phyloP scores from a whole-genome alignment of 2,113 vertebrate species.

The Microcebus murinus region DNA sequence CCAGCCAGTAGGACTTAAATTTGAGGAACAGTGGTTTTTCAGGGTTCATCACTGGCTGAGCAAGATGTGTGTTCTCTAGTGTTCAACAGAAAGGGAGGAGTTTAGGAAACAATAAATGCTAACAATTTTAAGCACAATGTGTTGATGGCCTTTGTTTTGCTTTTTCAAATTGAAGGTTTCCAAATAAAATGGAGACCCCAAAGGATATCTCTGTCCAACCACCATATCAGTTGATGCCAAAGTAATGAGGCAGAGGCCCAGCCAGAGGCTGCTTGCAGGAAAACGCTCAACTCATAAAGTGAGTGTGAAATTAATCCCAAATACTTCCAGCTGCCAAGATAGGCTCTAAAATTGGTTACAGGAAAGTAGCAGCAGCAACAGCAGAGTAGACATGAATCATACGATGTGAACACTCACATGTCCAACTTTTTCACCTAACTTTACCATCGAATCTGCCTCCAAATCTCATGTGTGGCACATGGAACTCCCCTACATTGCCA shows the following conservation, averaged over 20 bases:
- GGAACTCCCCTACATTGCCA: background rate
- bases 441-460: background rate
- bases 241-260: conserved; percentile 89
- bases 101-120: conserved; percentile 77
- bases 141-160: conserved; percentile 83
- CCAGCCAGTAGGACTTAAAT: conserved; percentile 75
- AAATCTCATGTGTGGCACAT: background rate
- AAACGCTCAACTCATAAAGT: conserved; percentile 76
- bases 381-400: conserved; percentile 49
- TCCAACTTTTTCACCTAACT: conserved; percentile 41
- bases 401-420: background rate
- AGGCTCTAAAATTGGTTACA: conserved; percentile 72
- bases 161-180: conserved; percentile 86
- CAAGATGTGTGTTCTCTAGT: conserved; percentile 55
- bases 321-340: conserved; percentile 66
- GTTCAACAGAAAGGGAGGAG: conserved; percentile 59
- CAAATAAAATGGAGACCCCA: conserved; percentile 85
- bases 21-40: conserved; percentile 29
- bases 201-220: conserved; percentile 86
- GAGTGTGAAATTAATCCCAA: conserved; percentile 81
- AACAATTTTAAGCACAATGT: conserved; percentile 77
- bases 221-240: conserved; percentile 89
- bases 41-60: background rate
- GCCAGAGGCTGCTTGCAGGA: conserved; percentile 78
- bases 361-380: conserved; percentile 49